Base-by-base conservation (phyloP, 2,888 invertebrate genomes). In the Tineola bisselliella region DNA sequence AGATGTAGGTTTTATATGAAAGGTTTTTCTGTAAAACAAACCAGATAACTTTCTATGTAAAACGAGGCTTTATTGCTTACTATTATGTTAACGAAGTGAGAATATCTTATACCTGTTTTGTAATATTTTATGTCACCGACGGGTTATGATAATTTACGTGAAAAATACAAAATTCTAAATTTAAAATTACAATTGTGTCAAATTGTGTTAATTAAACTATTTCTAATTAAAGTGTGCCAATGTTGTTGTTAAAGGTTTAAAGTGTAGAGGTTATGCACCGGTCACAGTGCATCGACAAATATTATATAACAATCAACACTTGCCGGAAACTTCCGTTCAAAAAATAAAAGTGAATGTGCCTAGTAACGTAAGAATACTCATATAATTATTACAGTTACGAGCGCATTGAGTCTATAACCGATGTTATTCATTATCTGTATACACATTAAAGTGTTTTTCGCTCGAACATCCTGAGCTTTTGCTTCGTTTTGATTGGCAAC, bases 331-430 rank as follows among this genome's bases (percentile, higher is more conserved):
- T 74, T 75, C 77, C 79, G 77, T 77, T 77, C 76, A 76, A 81
- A 81, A 81, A 79, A 77, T 76, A 81, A 84, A 84, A 84, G 84
- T 81, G 84, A 84, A 80, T 69, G 83, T 76, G 71, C 68, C 70
- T 48, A 48, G 8, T 48, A 48, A 80, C 79, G 81, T 83, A 84
- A 82, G 75, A 69, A 64, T 63, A 64, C 64, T 67, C 68, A 69
- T 68, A 72, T 73, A 73, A 69, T 70, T 69, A 68, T 67, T 25
- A 25, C 54, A 54, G 54, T 69, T 59, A 18, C 43, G 43, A 38
- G 43, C 43, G 25, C 17, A 31, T 54, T 61, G 64, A 60, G 30
- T 30, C 15, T 48, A 52, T 31, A 61, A 65, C 64, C 69, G 70
- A 67, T 54, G 8, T 54, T 68, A 69, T 70, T 68, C 70, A 65